Evolutionary conservation across 2,113 vertebrate genomes (phyloP).

Genomic region (Hemibagrus wyckioides): DNA sequence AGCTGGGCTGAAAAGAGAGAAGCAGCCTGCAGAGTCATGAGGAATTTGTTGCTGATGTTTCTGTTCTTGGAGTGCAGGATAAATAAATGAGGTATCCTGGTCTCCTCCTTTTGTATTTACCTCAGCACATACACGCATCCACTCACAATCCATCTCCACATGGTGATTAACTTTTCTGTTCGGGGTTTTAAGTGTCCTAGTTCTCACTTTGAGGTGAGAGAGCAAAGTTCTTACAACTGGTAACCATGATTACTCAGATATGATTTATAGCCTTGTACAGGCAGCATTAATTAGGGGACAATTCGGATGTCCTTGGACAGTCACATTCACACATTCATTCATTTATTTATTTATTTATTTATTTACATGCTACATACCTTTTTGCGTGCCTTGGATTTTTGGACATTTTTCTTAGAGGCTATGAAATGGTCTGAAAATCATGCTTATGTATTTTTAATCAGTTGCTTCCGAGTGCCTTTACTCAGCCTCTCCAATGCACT

Average conservation of each 20-base stretch:
- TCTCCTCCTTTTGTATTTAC: constrained; percentile 43
- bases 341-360: not conserved
- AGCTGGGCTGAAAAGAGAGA: constrained; percentile 33
- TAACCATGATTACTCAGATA: constrained; percentile 10
- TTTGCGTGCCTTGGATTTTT: not conserved
- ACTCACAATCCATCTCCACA: constrained; percentile 27
- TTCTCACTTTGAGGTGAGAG: not conserved
- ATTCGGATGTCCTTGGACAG: not conserved
- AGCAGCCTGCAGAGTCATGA: constrained; percentile 40
- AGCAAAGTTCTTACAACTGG: not conserved
- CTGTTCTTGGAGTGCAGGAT: constrained; percentile 43
- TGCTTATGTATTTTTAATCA: not conserved
- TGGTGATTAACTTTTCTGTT: constrained; percentile 30
- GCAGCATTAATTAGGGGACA: not conserved
- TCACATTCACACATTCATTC: not conserved
- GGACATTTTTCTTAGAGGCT: not conserved
- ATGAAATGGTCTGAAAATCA: not conserved
- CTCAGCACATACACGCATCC: constrained; percentile 28
- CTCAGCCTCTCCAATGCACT: not conserved
- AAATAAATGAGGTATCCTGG: constrained; percentile 47
- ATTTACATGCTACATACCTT: not conserved
- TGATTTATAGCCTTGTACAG: not conserved
- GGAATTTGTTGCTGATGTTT: constrained; percentile 55
- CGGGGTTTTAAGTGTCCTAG: constrained; percentile 25
- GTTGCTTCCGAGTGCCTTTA: not conserved